Evolutionary conservation across 2,797 vertebrate species (phyloP).

Genomic region (Phrynocephalus vlangalii): DNA sequence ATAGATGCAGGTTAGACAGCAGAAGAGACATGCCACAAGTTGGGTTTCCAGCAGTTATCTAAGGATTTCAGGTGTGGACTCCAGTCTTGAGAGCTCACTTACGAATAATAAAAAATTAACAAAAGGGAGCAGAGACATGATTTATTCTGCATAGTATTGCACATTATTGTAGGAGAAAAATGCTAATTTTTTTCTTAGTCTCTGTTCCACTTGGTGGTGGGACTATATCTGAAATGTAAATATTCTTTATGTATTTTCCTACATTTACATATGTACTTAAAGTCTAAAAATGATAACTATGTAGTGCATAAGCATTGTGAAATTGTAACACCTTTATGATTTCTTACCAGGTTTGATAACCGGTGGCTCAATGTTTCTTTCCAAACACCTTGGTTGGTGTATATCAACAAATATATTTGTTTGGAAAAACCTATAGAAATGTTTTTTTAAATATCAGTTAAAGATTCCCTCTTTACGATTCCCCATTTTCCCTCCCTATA

Average conservation of each 20-base stretch:
- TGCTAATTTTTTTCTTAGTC: background rate
- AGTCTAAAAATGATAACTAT: background rate
- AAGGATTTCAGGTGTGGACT: background rate
- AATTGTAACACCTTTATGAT: constrained; percentile 18
- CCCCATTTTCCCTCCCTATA: constrained; percentile 48
- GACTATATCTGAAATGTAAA: background rate
- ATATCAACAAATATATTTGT: constrained; percentile 59
- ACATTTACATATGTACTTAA: background rate
- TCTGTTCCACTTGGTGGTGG: too few species aligned
- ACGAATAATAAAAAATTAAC: background rate
- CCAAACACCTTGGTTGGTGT: constrained; percentile 33
- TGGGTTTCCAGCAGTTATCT: background rate
- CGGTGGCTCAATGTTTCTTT: background rate
- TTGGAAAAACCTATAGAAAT: constrained; percentile 46
- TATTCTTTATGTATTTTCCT: background rate
- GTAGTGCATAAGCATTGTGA: background rate
- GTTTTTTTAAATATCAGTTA: constrained; percentile 67
- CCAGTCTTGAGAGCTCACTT: background rate
- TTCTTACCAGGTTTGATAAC: constrained; percentile 14
- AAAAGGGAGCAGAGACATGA: background rate
- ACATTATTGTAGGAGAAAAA: background rate
- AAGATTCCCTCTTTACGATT: constrained; percentile 63
- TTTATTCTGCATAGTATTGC: background rate
- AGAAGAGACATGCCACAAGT: background rate
- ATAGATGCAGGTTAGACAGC: background rate